These are phyloP conservation scores for Melospiza melodia DNA, from an alignment of 2,113 vertebrate species.

Conservation along the genomic window DNA sequence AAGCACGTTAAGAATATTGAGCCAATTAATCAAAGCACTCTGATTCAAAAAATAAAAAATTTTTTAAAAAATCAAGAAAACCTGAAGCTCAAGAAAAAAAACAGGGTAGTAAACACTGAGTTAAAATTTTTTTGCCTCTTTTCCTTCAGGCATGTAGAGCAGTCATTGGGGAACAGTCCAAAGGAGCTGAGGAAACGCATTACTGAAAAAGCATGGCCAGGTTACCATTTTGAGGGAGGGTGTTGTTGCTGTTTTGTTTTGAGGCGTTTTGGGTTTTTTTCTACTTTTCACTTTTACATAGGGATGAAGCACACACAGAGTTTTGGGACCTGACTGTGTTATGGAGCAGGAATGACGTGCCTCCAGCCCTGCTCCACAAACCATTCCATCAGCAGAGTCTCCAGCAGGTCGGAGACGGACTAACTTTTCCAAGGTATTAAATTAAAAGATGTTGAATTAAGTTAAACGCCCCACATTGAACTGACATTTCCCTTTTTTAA, in stretches of 20 bases:
- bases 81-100: background rate
- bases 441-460: constrained; percentile 85
- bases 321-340: constrained; percentile 2
- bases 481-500: constrained; percentile 84
- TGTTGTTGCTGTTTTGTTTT: background rate
- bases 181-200: background rate
- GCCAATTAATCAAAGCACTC: background rate
- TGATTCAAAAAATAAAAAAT: background rate
- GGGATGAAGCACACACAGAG: background rate
- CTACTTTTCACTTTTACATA: background rate
- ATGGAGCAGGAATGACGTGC: background rate
- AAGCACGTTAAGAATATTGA: background rate
- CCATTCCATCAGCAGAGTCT: constrained; percentile 76
- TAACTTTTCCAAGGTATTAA: constrained; percentile 84
- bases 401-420: constrained; percentile 66
- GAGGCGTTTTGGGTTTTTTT: background rate
- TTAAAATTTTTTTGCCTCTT: background rate
- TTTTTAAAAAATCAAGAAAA: background rate
- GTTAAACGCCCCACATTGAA: constrained; percentile 80
- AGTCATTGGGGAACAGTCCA: background rate
- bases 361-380: constrained; percentile 39
- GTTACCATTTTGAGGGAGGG: accelerated
- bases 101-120: background rate
- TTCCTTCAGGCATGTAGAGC: background rate
- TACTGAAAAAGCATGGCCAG: background rate